Conservation (phyloP, 2,888 invertebrate genomes). For the Dynastes maya region DNA sequence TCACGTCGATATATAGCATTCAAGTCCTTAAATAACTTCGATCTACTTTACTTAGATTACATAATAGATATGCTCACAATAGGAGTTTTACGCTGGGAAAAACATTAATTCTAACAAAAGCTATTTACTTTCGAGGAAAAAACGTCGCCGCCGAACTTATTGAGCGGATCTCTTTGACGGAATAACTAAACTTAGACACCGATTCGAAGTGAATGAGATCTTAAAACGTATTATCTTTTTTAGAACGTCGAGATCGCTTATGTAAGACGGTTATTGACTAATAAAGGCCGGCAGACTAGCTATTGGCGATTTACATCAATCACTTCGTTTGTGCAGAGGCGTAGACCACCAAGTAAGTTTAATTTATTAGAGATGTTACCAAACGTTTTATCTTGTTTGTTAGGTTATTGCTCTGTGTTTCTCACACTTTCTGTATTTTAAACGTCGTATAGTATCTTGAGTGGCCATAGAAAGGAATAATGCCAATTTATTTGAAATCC, state of each 20-base stretch:
- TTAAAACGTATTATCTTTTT: constrained; percentile 7
- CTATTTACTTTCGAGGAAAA: constrained; percentile 13
- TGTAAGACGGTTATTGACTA: constrained; percentile 3
- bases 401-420: not conserved
- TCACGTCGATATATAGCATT: not conserved
- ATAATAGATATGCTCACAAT: constrained; percentile 1
- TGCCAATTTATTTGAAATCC: too few species aligned
- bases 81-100: constrained; percentile 4
- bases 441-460: not conserved
- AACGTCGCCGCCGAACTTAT: not conserved
- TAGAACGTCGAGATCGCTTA: not conserved
- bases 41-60: not conserved
- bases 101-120: constrained; percentile 16
- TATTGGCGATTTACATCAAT: constrained; percentile 3
- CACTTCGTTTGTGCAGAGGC: not conserved
- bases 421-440: not conserved
- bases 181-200: constrained; percentile 5
- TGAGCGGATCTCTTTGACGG: constrained; percentile 7
- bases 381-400: not conserved
- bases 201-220: not conserved
- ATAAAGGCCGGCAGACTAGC: not conserved
- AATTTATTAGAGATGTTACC: not conserved
- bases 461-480: not conserved
- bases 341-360: constrained; percentile 16
- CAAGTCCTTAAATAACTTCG: not conserved